Conservation (phyloP, 2,888 invertebrate species). For the Carterocephalus palaemon region DNA sequence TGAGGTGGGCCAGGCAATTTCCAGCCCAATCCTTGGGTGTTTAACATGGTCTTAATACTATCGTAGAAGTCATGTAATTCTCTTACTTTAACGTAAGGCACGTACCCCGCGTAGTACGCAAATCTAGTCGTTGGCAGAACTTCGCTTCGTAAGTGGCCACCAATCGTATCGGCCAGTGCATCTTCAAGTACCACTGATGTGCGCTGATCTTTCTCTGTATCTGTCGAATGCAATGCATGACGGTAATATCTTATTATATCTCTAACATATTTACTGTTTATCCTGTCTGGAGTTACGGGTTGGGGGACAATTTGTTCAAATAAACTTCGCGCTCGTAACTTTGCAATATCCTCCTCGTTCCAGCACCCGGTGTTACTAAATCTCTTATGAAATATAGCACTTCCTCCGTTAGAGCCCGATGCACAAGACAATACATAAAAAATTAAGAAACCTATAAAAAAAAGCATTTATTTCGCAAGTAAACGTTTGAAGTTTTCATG, state of each 20-base stretch:
- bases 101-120: conserved; percentile 67
- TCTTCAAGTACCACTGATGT: conserved; percentile 47
- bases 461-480: conserved; percentile 54
- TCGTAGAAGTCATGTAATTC: conserved; percentile 55
- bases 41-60: conserved; percentile 48
- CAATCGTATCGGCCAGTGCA: conserved; percentile 59
- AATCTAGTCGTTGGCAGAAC: conserved; percentile 61
- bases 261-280: conserved; percentile 50
- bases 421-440: conserved; percentile 38
- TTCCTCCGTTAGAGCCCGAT: conserved; percentile 50
- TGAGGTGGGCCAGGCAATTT: conserved; percentile 44
- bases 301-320: conserved; percentile 55
- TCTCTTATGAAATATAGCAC: conserved; percentile 53
- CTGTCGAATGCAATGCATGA: conserved; percentile 42
- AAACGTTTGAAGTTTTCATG: conserved; percentile 27
- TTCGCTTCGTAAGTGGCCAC: conserved; percentile 58
- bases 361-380: conserved; percentile 48
- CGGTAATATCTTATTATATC: conserved; percentile 52
- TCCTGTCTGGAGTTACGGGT: conserved; percentile 46
- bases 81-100: conserved; percentile 53
- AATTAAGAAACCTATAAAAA: conserved; percentile 48
- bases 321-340: conserved; percentile 53
- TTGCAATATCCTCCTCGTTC: conserved; percentile 56
- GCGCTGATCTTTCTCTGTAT: conserved; percentile 37
- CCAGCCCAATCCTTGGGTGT: conserved; percentile 68